Evolutionary conservation across 1,140 invertebrate species (phyloP).

Genomic region (Rhagoletis zephyria): DNA sequence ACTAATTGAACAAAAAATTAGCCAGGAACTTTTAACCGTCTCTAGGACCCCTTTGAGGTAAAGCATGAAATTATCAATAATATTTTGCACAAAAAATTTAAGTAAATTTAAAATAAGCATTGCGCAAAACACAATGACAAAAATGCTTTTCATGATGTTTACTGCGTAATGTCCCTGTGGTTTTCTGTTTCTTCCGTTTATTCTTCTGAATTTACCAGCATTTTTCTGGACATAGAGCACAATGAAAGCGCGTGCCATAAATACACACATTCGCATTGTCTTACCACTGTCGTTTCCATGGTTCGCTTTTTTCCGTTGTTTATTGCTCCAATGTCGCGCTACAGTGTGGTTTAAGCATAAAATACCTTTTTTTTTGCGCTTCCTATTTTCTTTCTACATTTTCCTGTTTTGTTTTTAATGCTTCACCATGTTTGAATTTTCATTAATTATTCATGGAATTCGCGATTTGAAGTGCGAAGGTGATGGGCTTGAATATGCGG

Average conservation of each 20-base stretch:
- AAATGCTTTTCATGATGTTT: not conserved
- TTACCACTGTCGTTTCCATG: not conserved
- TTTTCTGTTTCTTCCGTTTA: not conserved
- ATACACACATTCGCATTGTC: not conserved
- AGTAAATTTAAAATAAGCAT: too few relatives aligned
- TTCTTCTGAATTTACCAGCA: not conserved
- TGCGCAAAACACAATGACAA: not conserved
- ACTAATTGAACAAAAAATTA: not conserved
- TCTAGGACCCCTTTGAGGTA: not conserved
- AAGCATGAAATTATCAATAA: conserved; percentile 32
- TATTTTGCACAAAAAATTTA: not conserved
- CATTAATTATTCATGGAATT: conserved; percentile 54
- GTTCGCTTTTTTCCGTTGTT: not conserved
- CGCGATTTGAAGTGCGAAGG: not conserved
- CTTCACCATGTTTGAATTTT: conserved; percentile 19
- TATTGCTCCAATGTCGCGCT: not conserved
- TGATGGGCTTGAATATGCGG: not conserved
- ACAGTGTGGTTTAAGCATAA: not conserved
- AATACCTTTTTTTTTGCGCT: not conserved
- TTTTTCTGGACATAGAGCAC: not conserved
- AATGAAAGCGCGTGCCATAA: not conserved
- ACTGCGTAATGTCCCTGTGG: not conserved
- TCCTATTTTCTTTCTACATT: not conserved
- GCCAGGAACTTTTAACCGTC: too few relatives aligned
- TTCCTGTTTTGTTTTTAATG: conserved; percentile 11